Evolutionary conservation across 1,140 invertebrate genomes (phyloP), one percentile per base, ranked within the genome.

Genomic region (Plutomurus gul): DNA sequence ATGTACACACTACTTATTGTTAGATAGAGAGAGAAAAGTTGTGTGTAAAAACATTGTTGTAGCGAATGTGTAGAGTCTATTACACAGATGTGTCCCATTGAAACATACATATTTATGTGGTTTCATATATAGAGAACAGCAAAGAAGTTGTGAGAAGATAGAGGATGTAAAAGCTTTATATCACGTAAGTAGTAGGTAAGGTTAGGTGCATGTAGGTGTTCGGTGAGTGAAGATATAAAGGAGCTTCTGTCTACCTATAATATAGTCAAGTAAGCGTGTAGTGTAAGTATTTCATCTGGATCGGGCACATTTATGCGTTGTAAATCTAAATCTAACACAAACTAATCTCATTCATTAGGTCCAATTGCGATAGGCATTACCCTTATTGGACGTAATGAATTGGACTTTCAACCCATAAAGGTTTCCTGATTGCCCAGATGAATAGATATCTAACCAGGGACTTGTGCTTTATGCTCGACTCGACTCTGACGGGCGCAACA

Each of bases 261-360:
- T n/a, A n/a, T n/a, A n/a, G n/a, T n/a, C n/a, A n/a, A n/a, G n/a
- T n/a, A n/a, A n/a, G n/a, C n/a, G n/a, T n/a, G 36, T 51, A 36
- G 30, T 20, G 22, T 49, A 49, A 47, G 73, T 75, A 75, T 75
- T 75, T 75, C 73, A 75, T 75, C 40, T 72, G 36, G 70, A 65
- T 74, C 40, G 40, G 75, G 72, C 76, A 73, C 81, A 82, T 82
- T 82, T 82, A 82, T 82, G 81, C 77, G 75, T 82, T 75, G 81
- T 84, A 84, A 84, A 84, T 84, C 83, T 82, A 84, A 84, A 82
- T 82, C 81, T 82, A 82, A 82, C 79, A 82, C 79, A 79, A 84
- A 83, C 82, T 84, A 84, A 84, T 84, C 81, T 84, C 83, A 82
- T 84, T 84, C 81, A 84, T 84, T 84, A 82, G 81, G 79, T 82